Conservation (phyloP, 2,113 vertebrate genomes). For the Nesoenas mayeri region DNA sequence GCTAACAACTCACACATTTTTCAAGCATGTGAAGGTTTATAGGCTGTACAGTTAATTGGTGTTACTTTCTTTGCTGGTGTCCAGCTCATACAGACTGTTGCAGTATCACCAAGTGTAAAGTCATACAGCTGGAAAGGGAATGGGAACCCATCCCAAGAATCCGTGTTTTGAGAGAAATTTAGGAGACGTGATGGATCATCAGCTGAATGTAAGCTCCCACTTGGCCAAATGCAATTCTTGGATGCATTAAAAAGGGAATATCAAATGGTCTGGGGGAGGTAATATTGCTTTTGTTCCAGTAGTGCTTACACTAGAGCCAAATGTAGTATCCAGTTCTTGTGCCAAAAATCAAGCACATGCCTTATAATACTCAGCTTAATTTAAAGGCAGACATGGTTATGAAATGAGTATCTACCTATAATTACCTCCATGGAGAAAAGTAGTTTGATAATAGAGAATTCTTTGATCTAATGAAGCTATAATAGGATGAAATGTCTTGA, state of each 20-base stretch:
- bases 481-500: conserved; percentile 16
- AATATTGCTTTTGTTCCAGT: conserved; percentile 49
- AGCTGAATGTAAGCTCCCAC: conserved; percentile 22
- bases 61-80: neutral
- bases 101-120: neutral
- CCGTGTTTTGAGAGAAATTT: conserved; percentile 9
- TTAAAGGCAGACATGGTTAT: neutral
- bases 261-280: conserved; percentile 36
- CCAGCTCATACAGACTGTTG: neutral
- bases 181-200: neutral
- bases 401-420: conserved; percentile 17
- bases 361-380: neutral
- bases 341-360: conserved; percentile 34
- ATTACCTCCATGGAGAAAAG: conserved; percentile 24
- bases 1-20: neutral
- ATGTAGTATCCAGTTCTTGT: conserved; percentile 15
- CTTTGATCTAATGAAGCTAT: conserved; percentile 22
- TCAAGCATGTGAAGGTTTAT: neutral
- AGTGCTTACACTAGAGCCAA: conserved; percentile 43
- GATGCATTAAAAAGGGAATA: conserved; percentile 58
- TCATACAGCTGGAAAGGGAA: neutral
- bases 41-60: neutral
- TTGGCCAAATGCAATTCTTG: conserved; percentile 62
- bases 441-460: conserved; percentile 27
- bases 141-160: neutral